Evolutionary conservation across 1,140 invertebrate genomes (phyloP).

Genomic region (Oedothorax gibbosus): DNA sequence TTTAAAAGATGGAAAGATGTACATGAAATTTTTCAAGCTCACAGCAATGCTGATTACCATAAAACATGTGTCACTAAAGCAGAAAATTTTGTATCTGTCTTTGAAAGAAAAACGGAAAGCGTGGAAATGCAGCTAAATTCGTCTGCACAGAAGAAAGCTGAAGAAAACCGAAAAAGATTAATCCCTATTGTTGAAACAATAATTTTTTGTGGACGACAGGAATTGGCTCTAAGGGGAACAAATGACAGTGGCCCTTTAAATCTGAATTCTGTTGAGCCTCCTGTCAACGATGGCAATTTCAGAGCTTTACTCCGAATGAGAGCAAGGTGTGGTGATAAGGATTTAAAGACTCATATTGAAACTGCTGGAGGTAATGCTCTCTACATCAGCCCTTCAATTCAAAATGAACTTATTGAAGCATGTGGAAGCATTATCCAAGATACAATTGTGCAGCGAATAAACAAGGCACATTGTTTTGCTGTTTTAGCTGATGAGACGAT

Average conservation of each 20-base stretch:
- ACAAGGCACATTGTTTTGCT: not conserved
- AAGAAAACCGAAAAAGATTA: not conserved
- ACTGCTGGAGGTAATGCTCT: not conserved
- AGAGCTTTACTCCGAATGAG: not conserved
- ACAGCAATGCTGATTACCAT: not conserved
- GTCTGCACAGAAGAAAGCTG: not conserved
- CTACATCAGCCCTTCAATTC: conserved; percentile 1
- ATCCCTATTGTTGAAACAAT: conserved; percentile 4
- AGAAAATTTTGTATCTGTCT: not conserved
- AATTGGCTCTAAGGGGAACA: not conserved
- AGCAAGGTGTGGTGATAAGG: not conserved
- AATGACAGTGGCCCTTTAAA: not conserved
- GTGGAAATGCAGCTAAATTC: not conserved
- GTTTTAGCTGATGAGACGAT: conserved; percentile 7
- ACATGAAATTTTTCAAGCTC: not conserved
- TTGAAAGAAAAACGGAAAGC: not conserved
- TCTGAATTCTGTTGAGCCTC: not conserved
- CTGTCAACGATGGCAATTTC: conserved; percentile 4
- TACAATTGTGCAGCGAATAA: not conserved
- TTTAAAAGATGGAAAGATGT: not conserved
- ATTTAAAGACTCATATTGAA: too few relatives aligned
- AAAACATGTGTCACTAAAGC: not conserved
- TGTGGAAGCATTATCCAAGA: not conserved
- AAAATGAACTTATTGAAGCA: conserved; percentile 5
- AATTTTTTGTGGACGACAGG: not conserved